Percentiles rank a stretch among this genome's conserved stretches.
These are phyloP conservation scores for Ranitomeya variabilis DNA, from an alignment of 2,113 vertebrate genomes.

Conservation along the genomic window DNA sequence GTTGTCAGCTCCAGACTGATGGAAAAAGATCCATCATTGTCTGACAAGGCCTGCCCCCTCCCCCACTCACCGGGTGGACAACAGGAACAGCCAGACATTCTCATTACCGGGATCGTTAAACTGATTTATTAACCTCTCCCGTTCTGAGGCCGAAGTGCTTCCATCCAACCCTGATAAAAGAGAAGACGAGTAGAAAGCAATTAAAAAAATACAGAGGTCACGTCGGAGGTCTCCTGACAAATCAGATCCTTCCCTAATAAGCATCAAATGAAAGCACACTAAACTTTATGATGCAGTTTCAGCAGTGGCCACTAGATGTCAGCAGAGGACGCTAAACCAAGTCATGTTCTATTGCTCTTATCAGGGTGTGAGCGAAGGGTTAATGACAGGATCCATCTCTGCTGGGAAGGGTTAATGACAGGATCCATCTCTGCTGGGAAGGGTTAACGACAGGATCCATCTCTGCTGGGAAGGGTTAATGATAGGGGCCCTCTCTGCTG, in stretches of 20 bases:
- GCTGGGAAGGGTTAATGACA: too few species aligned
- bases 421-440: too few species aligned
- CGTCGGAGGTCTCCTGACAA: neutral
- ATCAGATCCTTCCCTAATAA: too few species aligned
- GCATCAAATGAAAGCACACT: too few species aligned
- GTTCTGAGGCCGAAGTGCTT: slow-evolving; percentile 92
- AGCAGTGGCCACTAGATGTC: neutral
- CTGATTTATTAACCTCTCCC: slow-evolving; percentile 95
- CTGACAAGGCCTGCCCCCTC: neutral
- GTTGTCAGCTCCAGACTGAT: neutral
- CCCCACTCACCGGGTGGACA: slow-evolving; percentile 88
- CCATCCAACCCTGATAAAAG: slow-evolving; percentile 86
- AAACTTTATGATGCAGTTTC: neutral
- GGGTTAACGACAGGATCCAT: too few species aligned
- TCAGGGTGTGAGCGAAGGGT: neutral
- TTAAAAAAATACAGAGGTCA: neutral
- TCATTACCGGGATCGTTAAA: slow-evolving; percentile 93
- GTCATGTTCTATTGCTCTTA: too few species aligned
- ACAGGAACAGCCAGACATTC: slow-evolving; percentile 88
- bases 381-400: neutral
- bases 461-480: too few species aligned
- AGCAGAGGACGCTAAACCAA: neutral
- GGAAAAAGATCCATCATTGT: too few species aligned
- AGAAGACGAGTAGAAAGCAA: neutral
- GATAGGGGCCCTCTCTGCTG: too few species aligned